Base-by-base conservation (phyloP, 1,140 invertebrate species). In the Notospermus geniculatus region DNA sequence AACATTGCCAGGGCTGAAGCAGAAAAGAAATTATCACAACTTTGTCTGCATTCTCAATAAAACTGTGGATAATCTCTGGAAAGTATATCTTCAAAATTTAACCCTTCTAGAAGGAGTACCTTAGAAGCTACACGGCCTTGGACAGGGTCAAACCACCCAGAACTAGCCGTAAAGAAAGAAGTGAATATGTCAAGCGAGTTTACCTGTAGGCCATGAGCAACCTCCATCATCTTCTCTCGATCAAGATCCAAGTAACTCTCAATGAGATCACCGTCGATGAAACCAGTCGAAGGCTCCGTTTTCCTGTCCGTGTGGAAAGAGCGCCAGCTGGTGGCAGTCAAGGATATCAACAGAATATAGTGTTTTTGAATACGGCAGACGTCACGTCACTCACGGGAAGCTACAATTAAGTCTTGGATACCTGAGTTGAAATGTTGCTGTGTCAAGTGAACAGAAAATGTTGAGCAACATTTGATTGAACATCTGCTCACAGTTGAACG, bases 191-290 rank as follows among this genome's bases (percentile, higher is more conserved):
- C n/a, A n/a, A n/a, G n/a, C n/a, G n/a, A n/a, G n/a, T n/a, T 82
- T 80, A 95, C 91, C 86, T 90, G 87, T 62, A 97, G 78, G 13
- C 90, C 92, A 66, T 87, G 80, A 2, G 91, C 87, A 32, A 95
- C 90, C 78, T 95, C 91, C 57, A 88, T 85, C 90, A 98, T 97
- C 82, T 95, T 92, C 43, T 93, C 91, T 50, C 91, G 82, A 62
- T 78, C 87, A 25, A 99, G 86, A 81, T 99, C 96, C 17, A 98
- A 84, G 79, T 97, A 97, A 78, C 92, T 95, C 83, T 99, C 97
- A 64, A 99, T 91, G 43, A 99, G 84, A 86, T 99, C 97, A 0
- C 97, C 97, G 82, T 99, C 97, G 62, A 99, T 93, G 78, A 99
- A 99, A 9, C 93, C 93, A 72, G 91, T 88, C n/a, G 74, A 67